Base-by-base conservation (phyloP, 35 echinoderm and acorn worm genomes). In the Holothuria glaberrima region DNA sequence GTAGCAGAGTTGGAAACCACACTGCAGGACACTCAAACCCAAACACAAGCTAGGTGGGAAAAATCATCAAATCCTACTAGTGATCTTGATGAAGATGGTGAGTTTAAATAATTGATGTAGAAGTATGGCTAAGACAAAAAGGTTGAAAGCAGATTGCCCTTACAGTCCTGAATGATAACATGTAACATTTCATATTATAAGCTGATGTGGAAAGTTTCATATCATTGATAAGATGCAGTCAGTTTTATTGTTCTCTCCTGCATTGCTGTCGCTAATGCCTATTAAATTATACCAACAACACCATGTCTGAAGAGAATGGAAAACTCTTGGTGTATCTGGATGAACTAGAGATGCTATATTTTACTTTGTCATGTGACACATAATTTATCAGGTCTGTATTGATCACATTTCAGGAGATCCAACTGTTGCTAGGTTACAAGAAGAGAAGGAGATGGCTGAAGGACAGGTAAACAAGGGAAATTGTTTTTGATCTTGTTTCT, bases 391-490 rank as follows among this genome's bases (percentile, higher is more conserved):
- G 20, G 22, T 22, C 27, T 50, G 35, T 18, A 22, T 58, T 58
- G 6, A 16, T 69, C 52, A 70, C 30, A 59, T 74, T 88, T 58
- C 73, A 98, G 96, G 91, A 30, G 90, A 98, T 90, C 86, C 93
- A 76, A 32, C 91, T 14, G 22, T 92, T 7, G 90, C 71, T 28
- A 79, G 90, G 68, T 22, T 98, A 19, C 90, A 93, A 70, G 96
- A 98, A 84, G 96, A 98, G 46, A 98, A 92, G n/a, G 96, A 98
- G 34, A 89, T 92, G 90, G 96, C 96, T 52, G 96, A 98, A 54
- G 96, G 96, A 30, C 92, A 92, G 94, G 89, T 91, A 71, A 83
- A 54, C 31, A 33, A 69, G 22, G 66, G 21, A 13, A 9, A 54
- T 14, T 17, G 0, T 12, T 54, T 1, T 54, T 17, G 50, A 9